phyloP scores from a whole-genome alignment of 2,113 vertebrate genomes.

The Alces alces region DNA sequence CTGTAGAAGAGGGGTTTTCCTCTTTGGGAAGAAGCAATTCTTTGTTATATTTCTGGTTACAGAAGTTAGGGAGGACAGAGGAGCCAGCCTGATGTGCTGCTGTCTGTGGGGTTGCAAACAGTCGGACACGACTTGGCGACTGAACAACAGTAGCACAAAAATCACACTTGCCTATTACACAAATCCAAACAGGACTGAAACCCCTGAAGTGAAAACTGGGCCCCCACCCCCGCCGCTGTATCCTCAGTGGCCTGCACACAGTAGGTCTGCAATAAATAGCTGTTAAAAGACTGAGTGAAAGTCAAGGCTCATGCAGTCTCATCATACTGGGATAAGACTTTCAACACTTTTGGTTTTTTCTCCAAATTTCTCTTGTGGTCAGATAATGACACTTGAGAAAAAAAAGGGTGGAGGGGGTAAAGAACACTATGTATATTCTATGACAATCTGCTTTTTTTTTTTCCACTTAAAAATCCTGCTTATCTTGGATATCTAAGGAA shows the following conservation, averaged over 20 bases:
- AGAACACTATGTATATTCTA: background rate
- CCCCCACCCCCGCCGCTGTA: rapidly evolving
- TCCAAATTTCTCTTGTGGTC: background rate
- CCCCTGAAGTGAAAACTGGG: rapidly evolving
- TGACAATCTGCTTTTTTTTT: background rate
- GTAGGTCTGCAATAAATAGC: background rate
- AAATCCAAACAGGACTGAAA: background rate
- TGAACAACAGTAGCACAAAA: background rate
- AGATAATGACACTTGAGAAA: background rate
- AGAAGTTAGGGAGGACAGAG: background rate
- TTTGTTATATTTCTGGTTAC: background rate
- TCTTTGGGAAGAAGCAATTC: background rate
- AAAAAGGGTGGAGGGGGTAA: background rate
- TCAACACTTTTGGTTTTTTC: background rate
- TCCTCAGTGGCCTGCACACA: background rate
- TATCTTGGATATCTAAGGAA: background rate
- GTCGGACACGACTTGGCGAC: rapidly evolving
- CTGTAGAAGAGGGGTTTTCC: background rate
- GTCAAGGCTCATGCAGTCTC: rapidly evolving
- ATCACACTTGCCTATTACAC: background rate
- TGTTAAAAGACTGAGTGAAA: background rate
- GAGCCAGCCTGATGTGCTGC: background rate
- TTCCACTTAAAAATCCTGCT: background rate
- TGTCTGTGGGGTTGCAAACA: background rate
- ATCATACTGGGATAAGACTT: background rate